Base-by-base conservation (phyloP, 2,113 vertebrate species). In the Coptodon rendalli region DNA sequence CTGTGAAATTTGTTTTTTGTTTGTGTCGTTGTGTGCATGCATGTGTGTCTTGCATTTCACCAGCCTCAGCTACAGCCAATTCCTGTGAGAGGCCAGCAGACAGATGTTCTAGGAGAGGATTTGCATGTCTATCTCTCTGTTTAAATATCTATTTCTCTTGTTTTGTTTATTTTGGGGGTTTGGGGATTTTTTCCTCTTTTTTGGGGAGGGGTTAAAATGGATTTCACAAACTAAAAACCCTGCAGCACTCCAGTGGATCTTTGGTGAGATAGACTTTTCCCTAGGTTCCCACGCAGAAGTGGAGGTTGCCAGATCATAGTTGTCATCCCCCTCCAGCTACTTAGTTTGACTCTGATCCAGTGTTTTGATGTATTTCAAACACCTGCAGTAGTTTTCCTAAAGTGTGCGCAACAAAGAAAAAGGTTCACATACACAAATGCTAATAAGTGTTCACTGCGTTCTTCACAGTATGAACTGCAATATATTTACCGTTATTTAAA, bases 61-160 rank as follows among this genome's bases (percentile, higher is more conserved):
- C 78, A 83, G 91, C 89, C 68, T 78, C 82, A 50, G 57, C 89
- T 90, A 79, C 82, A 91, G 93, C 90, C 94, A 92, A 94, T 90
- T 95, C 94, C 91, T 87, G 83, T 5, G 91, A 94, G 94, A 93
- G 94, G 86, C 83, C 87, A 89, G 85, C 89, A 94, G 89, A 94
- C 94, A 94, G 95, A 96, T 96, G 94, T 95, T 96, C 82, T 48
- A 59, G 81, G 83, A 92, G 88, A 89, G 91, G 91, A 91, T 95
- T 93, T 92, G 89, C 87, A 66, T 76, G 63, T 82, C 89, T 88
- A 52, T 90, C 52, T 91, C 83, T 86, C 84, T 89, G 90, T 95
- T 92, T 89, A 86, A 92, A 92, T 87, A 92, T 92, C 63, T 59
- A 53, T 91, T 88, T 91, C 38, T 91, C 82, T 81, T 91, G 86